Percentiles rank a stretch among this genome's conserved stretches.
These are phyloP conservation scores for Platalea minor DNA, from an alignment of 2,797 vertebrate species.

Conservation along the genomic window DNA sequence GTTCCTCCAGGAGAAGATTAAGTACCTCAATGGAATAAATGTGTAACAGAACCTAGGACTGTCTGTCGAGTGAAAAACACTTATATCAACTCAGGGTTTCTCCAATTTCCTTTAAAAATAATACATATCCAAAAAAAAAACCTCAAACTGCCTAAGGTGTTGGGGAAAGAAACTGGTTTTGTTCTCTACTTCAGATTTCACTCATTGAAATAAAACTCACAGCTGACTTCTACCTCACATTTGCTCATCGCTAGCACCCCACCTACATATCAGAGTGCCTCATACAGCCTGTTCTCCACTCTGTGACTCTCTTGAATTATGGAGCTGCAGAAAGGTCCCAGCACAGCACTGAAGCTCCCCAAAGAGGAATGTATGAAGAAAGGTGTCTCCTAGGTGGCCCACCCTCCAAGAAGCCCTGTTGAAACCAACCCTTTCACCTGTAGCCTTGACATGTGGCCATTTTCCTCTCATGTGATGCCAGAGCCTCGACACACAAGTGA, in stretches of 20 bases:
- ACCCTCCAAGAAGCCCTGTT: neutral
- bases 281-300: neutral
- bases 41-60: neutral
- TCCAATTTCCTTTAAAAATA: neutral
- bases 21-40: neutral
- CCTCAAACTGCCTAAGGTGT: neutral
- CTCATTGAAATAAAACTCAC: neutral
- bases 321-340: neutral
- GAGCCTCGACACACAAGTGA: neutral
- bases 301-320: neutral
- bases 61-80: neutral
- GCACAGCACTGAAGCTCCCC: neutral
- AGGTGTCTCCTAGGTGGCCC: neutral
- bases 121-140: neutral
- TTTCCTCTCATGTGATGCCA: neutral
- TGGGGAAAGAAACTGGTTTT: neutral
- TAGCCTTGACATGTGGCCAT: neutral
- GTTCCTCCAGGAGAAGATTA: neutral
- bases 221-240: neutral
- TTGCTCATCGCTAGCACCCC: neutral
- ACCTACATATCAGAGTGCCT: neutral
- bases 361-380: accelerated
- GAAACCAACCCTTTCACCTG: neutral
- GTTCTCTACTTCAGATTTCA: neutral
- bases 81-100: neutral